These are phyloP conservation scores for Coronaproctus castanopsis DNA, from an alignment of 2,888 invertebrate genomes.

Conservation along the genomic window DNA sequence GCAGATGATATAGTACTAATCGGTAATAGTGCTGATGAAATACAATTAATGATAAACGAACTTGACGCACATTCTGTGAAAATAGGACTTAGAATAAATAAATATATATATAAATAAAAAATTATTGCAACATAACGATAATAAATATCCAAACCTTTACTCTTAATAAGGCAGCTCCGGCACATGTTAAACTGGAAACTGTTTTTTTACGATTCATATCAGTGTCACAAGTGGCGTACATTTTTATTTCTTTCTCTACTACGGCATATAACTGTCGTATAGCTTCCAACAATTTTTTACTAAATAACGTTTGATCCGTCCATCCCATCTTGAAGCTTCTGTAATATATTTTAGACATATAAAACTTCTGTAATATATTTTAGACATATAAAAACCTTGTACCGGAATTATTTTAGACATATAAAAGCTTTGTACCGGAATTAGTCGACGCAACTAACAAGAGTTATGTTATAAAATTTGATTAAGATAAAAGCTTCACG, in stretches of 20 bases:
- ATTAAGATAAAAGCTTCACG: no score
- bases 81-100: no score
- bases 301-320: constrained; percentile 43
- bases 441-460: no score
- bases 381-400: neutral
- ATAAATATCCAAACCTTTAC: no score
- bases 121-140: no score
- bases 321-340: constrained; percentile 38
- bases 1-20: no score
- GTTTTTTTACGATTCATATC: constrained; percentile 6
- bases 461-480: no score
- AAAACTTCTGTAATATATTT: neutral
- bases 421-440: neutral
- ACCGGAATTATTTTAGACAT: neutral
- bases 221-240: constrained; percentile 33
- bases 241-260: constrained; percentile 31
- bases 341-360: constrained; percentile 19
- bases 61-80: no score
- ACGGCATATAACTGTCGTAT: constrained; percentile 38
- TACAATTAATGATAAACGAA: no score
- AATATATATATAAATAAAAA: no score
- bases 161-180: constrained; percentile 37
- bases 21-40: no score
- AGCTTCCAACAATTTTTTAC: constrained; percentile 40
- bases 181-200: constrained; percentile 28